Percentiles rank a stretch among this genome's conserved stretches.
phyloP scores from a whole-genome alignment of 2,113 vertebrate species.

The Andinoacara biseriatus region DNA sequence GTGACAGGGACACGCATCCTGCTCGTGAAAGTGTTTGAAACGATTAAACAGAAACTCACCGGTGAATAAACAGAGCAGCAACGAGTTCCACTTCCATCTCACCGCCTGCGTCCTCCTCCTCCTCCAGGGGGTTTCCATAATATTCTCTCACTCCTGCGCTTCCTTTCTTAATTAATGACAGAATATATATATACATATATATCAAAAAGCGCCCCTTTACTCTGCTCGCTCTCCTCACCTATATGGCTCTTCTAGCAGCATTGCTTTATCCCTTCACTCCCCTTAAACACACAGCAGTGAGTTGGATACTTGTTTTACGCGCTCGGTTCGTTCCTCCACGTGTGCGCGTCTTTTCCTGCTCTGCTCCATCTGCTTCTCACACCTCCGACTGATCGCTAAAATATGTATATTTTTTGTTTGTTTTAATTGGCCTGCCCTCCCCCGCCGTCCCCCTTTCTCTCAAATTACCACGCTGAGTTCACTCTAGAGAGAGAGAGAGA shows the following conservation, averaged over 20 bases:
- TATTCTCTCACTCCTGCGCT: background rate
- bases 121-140: constrained; percentile 57
- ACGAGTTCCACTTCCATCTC: constrained; percentile 66
- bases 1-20: background rate
- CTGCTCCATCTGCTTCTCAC: constrained; percentile 6
- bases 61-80: constrained; percentile 75
- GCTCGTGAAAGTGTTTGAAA: background rate
- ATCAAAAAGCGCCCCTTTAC: background rate
- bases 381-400: constrained; percentile 40
- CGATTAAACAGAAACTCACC: constrained; percentile 63
- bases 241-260: background rate
- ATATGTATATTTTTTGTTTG: constrained; percentile 18
- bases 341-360: constrained; percentile 39
- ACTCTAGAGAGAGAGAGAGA: background rate
- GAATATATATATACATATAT: too few species aligned
- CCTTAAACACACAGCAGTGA: background rate
- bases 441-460: constrained; percentile 32
- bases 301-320: background rate
- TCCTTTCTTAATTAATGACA: background rate
- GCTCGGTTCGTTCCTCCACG: constrained; percentile 48
- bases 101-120: constrained; percentile 29
- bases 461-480: constrained; percentile 43
- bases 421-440: background rate
- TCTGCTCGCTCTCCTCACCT: constrained; percentile 23
- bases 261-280: background rate